Evolutionary conservation across 2,888 invertebrate species (phyloP), one percentile per base, ranked within the genome.

Genomic region (Panorpa germanica): DNA sequence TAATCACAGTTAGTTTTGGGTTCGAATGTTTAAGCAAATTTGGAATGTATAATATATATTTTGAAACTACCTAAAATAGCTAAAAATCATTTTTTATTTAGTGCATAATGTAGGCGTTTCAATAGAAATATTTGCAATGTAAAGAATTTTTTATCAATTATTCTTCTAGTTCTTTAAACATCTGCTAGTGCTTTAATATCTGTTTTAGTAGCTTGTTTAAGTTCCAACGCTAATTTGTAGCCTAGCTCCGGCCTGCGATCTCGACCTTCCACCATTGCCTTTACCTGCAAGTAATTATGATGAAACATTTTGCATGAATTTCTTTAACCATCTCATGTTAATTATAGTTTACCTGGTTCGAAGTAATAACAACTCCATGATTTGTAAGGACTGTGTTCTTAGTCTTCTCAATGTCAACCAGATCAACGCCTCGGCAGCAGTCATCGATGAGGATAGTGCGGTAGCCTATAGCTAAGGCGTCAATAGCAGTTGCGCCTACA

Each of bases 391-490:
- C 70, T 35, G 70, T 71, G 32, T 73, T 61, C 50, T 80, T 82
- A 24, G 82, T 85, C 43, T 66, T 65, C 48, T 81, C 77, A 34
- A 93, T 91, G 46, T 83, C 85, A 12, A 73, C 65, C 16, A 80
- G 55, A 51, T 80, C 76, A 1, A 91, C 86, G 3, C 91, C 93
- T 27, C 90, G 69, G 42, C 81, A 74, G 38, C 88, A 90, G 54
- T 93, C 90, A 41, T 91, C 88, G 7, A 93, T 65, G 17, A 93
- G 56, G 28, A 86, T 65, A 8, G 91, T 82, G 38, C 90, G 68
- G 57, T 86, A 91, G 1, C 90, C 91, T 41, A 81, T 78, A 2
- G 82, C 81, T n/a, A 88, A 52, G 0, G 90, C 78, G 55, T 91
- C 85, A 0, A 73, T 71, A 20, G 85, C 82, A 1, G 91, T 90